Base-by-base conservation (phyloP, 2,888 invertebrate species). In the Leptodirus hochenwartii region DNA sequence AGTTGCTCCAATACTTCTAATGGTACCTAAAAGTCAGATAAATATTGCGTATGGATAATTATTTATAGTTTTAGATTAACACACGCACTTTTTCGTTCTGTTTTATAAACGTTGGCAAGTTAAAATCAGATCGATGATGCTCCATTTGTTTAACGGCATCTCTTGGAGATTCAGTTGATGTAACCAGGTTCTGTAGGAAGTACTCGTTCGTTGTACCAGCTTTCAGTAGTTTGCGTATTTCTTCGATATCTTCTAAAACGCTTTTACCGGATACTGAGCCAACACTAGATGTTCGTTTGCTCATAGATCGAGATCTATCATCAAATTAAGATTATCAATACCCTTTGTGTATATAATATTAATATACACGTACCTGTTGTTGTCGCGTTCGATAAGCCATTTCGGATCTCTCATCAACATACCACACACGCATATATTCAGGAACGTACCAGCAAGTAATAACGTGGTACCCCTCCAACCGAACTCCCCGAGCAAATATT, bases 381-480 rank as follows among this genome's bases (percentile, higher is more conserved):
- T 72, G 41, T 73, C 72, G n/a, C n/a, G n/a, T 27, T 59, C 41
- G 5, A 57, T 62, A 64, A 70, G 69, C 85, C 87, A 87, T 41
- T 84, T 80, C 2, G 88, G 79, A 50, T 88, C 87, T 28, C 79
- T 63, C 81, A 90, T 85, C 1, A 87, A 62, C 14, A 77, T 69
- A 1, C 87, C 88, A 49, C 82, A 85, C 1, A 82, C 78, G 45
- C 81, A 80, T 46, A 85, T 68, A 49, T 85, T 80, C 22, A 87
- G 59, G 44, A 88, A 73, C 3, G 81, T 77, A 20, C 82, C 87
- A 1, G 81, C 75, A n/a, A 88, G 54, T 15, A 87, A 58, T 0
- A 85, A 54, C 10, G 78, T 73, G 1, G 82, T 74, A 8, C 82
- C 84, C 35, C 82, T 64, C 87, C 87, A 88, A n/a, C 78, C 79